Base-by-base conservation (phyloP, 1,140 invertebrate genomes). In the Carcinoscorpius rotundicauda region DNA sequence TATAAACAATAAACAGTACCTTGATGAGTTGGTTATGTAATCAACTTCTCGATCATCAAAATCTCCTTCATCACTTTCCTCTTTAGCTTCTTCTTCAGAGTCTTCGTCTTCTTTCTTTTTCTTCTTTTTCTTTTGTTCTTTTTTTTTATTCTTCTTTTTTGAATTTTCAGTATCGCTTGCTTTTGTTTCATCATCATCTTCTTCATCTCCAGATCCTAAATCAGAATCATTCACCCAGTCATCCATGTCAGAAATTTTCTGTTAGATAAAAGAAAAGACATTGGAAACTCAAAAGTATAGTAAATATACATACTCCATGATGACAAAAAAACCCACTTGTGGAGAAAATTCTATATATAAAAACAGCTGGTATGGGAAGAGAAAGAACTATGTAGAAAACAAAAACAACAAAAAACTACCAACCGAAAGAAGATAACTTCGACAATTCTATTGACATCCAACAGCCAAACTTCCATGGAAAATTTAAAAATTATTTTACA, bases 51-150 rank as follows among this genome's bases (percentile, higher is more conserved):
- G 78, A 2, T 93, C 93, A 80, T 98, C 94, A 73, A 90, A 91
- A 77, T 97, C 93, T 0, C 93, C 93, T 77, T 97, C 93, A 79
- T 97, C 93, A 73, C 92, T 96, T 76, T 98, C 94, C 77, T 98
- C 93, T 62, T 90, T 83, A 0, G 91, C 91, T 73, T 94, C 92
- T 71, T 88, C 77, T 70, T 78, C 75, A 65, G 74, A 85, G 72
- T 95, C 87, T 0, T 91, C 85, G 67, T 83, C 83, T 66, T 86
- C 80, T 64, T 85, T 82, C 63, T 85, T 86, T 72, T 91, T 90
- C 75, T 89, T 90, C 72, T 88, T 88, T 60, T 82, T 82, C 68
- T 57, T 61, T 70, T 68, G 10, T 50, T 64, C 59, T 49, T 64
- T 68, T 0, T 61, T 58, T 29, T 70, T 67, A 50, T 69, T 67